phyloP scores from a whole-genome alignment of 2,113 vertebrate species.

The Nerophis ophidion region DNA sequence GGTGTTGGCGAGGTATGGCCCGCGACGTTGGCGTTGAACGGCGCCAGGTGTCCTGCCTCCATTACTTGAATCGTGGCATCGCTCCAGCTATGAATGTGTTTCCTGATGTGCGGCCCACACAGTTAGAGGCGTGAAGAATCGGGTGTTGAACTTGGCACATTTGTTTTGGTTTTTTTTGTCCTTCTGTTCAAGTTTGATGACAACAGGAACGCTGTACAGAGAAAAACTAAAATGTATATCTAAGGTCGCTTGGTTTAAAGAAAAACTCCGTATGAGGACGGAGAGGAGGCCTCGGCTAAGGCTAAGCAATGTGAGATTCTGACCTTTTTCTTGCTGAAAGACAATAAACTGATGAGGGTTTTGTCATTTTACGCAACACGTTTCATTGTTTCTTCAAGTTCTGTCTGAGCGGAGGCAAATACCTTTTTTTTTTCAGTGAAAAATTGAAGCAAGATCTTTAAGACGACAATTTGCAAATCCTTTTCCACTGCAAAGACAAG shows the following conservation, averaged over 20 bases:
- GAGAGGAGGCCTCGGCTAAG: conserved; percentile 51
- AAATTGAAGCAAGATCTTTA: too few species aligned
- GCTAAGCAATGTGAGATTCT: conserved; percentile 68
- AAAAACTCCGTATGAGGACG: conserved; percentile 47
- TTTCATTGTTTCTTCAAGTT: not conserved
- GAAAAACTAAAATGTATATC: conserved; percentile 59
- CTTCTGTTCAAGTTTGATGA: conserved; percentile 52
- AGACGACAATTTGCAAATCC: too few species aligned
- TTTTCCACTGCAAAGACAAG: too few species aligned
- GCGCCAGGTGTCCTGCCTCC: conserved; percentile 67
- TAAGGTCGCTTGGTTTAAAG: conserved; percentile 38
- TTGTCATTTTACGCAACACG: conserved; percentile 49
- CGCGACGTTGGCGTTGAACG: conserved; percentile 65
- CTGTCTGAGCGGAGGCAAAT: too few species aligned
- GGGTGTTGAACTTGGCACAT: conserved; percentile 68
- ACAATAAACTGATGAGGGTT: conserved; percentile 73
- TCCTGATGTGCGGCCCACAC: conserved; percentile 67
- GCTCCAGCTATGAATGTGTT: conserved; percentile 70
- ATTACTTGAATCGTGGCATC: conserved; percentile 74
- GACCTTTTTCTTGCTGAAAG: conserved; percentile 68
- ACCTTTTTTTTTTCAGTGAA: not conserved
- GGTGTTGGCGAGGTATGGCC: conserved; percentile 60
- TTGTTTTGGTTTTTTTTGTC: conserved; percentile 43
- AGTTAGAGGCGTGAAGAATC: conserved; percentile 67
- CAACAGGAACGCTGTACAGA: conserved; percentile 64